Conservation (phyloP, 2,888 invertebrate species). For the Andrena chrysosceles region DNA sequence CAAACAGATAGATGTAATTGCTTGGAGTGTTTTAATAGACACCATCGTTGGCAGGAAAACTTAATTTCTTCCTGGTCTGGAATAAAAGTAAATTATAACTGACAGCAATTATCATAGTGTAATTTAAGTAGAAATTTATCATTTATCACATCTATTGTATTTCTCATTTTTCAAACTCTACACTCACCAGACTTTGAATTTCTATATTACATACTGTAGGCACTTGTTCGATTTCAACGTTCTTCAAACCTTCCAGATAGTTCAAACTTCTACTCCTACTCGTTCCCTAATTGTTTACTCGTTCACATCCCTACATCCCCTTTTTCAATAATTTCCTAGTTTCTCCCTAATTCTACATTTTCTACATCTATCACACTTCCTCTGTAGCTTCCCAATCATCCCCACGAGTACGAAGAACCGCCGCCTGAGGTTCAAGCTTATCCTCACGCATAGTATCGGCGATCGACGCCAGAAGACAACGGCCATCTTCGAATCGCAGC, state of each 20-base stretch:
- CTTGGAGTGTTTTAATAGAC: slow-evolving; percentile 7
- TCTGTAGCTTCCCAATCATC: not conserved
- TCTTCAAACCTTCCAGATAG: too few species aligned
- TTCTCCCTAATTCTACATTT: too few species aligned
- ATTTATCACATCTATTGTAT: not conserved
- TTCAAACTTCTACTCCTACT: not conserved
- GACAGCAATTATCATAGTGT: not conserved
- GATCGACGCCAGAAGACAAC: slow-evolving; percentile 11
- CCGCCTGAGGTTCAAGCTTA: not conserved
- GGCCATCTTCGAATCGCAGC: slow-evolving; percentile 50
- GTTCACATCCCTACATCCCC: not conserved
- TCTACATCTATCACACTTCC: not conserved
- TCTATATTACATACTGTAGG: not conserved
- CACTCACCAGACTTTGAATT: not conserved
- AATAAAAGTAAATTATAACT: slow-evolving; percentile 16
- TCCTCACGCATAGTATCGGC: slow-evolving; percentile 9
- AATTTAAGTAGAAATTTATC: slow-evolving; percentile 2
- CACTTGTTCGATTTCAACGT: too few species aligned
- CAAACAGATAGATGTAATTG: slow-evolving; percentile 47
- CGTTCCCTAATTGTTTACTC: not conserved
- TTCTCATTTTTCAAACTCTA: not conserved
- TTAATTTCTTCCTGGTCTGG: slow-evolving; percentile 5
- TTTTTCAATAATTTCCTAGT: not conserved
- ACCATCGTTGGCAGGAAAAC: not conserved
- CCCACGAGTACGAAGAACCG: not conserved